Conservation (phyloP, 2,797 vertebrate genomes). For the Pseudomugil tenellus region DNA sequence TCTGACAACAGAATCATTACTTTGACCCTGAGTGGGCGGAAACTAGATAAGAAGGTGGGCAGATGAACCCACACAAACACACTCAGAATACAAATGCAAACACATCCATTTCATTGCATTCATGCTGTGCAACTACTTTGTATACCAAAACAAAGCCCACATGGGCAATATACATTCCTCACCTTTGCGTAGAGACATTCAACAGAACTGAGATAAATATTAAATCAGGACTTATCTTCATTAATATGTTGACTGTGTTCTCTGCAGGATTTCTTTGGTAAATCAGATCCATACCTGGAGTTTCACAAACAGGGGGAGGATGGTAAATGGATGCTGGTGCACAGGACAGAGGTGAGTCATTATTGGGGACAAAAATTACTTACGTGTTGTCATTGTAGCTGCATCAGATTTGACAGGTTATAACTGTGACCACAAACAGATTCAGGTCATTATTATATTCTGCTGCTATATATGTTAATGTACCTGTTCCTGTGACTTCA, state of each 20-base stretch:
- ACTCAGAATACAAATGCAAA: constrained; percentile 85
- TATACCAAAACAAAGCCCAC: constrained; percentile 30
- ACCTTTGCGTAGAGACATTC: constrained; percentile 18
- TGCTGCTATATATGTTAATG: constrained; percentile 7
- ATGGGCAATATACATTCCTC: constrained; percentile 29
- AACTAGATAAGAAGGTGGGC: constrained; percentile 97
- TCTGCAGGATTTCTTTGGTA: constrained; percentile 94
- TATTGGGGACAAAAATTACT: constrained; percentile 8
- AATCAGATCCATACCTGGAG: constrained; percentile 97
- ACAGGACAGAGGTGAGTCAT: constrained; percentile 85
- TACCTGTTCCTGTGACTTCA: constrained; percentile 61
- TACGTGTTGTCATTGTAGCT: constrained; percentile 25
- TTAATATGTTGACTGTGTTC: constrained; percentile 2
- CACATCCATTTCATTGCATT: constrained; percentile 7
- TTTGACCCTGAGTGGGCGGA: constrained; percentile 92
- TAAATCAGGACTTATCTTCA: constrained; percentile 2
- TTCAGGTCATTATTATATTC: constrained; percentile 7
- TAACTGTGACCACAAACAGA: constrained; percentile 5
- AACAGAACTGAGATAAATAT: neutral
- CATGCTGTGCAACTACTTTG: constrained; percentile 19
- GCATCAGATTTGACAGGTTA: constrained; percentile 4
- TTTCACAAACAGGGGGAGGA: constrained; percentile 95
- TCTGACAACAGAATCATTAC: constrained; percentile 98
- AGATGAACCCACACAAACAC: constrained; percentile 29
- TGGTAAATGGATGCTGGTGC: constrained; percentile 97